These are phyloP conservation scores for Charaxes varanes DNA, from an alignment of 1,140 invertebrate species.

Conservation along the genomic window DNA sequence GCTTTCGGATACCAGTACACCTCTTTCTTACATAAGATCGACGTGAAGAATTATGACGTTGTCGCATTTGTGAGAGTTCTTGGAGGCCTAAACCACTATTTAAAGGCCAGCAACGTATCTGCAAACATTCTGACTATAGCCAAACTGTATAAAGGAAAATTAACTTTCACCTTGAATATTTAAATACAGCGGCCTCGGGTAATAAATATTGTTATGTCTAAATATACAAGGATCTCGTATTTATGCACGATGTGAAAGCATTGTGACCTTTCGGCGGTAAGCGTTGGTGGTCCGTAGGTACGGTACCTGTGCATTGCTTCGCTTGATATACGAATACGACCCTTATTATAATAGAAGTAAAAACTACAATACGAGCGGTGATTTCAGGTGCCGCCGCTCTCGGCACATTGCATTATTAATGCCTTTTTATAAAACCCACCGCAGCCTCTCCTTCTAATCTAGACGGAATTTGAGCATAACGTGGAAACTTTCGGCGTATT, in stretches of 20 bases:
- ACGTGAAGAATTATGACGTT: too few species aligned
- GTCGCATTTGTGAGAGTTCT: too few species aligned
- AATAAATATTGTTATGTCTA: not conserved
- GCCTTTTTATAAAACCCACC: slow-evolving; percentile 26
- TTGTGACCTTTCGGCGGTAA: slow-evolving; percentile 40
- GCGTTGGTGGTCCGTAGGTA: slow-evolving; percentile 36
- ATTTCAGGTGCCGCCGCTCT: slow-evolving; percentile 16
- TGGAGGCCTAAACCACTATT: too few species aligned
- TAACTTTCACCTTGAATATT: too few species aligned
- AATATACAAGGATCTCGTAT: slow-evolving; percentile 19
- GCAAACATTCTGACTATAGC: too few species aligned
- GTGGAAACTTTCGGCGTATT: slow-evolving; percentile 6
- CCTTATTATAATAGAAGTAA: not conserved
- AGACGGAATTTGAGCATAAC: slow-evolving; percentile 18
- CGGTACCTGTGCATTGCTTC: too few species aligned
- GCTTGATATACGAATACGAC: not conserved
- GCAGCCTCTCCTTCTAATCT: slow-evolving; percentile 20
- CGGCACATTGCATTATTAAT: slow-evolving; percentile 51
- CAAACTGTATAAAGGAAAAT: too few species aligned
- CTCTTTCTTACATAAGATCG: too few species aligned
- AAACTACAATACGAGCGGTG: not conserved
- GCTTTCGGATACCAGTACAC: too few species aligned
- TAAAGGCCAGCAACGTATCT: too few species aligned
- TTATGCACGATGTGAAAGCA: slow-evolving; percentile 30
- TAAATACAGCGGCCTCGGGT: too few species aligned